Base-by-base conservation (phyloP, 2,113 vertebrate species). In the Miniopterus natalensis region DNA sequence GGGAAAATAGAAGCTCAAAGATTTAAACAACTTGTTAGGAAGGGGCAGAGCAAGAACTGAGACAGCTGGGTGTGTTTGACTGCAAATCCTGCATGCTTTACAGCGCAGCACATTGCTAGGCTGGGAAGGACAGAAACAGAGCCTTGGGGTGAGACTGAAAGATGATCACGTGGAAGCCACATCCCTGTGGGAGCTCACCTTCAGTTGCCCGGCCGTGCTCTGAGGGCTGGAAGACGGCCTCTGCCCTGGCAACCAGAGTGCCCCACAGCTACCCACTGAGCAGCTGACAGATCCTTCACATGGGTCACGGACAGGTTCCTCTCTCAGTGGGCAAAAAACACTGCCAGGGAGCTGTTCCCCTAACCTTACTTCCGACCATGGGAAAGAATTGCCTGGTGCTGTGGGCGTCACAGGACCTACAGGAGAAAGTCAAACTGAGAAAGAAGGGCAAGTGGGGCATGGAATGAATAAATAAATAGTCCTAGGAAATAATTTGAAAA, bases 401-500 rank as follows among this genome's bases (percentile, higher is more conserved):
- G 8, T 51, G 4, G 1, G 61, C 45, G 51, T 80, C 18, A 14
- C 17, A 10, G 70, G 66, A 65, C n/a, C 27, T 84, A 49, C 25
- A 42, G 31, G 45, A 23, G 61, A 42, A 70, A 29, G 74, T 8
- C 29, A 29, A 42, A 31, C 77, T 12, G 8, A 88, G 63, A 59
- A 88, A 29, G 29, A 78, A 79, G 70, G 20, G 15, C 5, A 8
- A 36, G 31, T 18, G 21, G n/a, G 40, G 31, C 29, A 3, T 65
- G 40, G 74, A 53, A 71, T 89, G 23, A 18, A 27, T 75, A 27
- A 42, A 29, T 49, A 25, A 31, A 40, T 55, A 20, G 17, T 51
- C 27, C 45, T 47, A 92, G 84, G 42, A 68, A 90, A 73, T 53
- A 49, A 86, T 36, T 77, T 29, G 17, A n/a, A 66, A 66, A 70